phyloP scores from a whole-genome alignment of 2,113 vertebrate species.

The Arenaria interpres region DNA sequence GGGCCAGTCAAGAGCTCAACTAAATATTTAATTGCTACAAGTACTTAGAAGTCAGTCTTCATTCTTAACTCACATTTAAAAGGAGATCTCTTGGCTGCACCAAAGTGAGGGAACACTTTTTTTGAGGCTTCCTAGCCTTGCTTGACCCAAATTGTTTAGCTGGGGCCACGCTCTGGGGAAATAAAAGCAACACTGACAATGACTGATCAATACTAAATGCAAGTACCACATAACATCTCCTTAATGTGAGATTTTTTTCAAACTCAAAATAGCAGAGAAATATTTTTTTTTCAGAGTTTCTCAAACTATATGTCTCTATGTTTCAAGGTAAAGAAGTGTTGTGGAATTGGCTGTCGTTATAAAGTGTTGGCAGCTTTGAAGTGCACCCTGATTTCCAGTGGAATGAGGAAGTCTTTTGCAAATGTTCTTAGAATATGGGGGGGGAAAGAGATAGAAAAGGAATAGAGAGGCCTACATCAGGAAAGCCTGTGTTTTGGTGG shows the following conservation, averaged over 20 bases:
- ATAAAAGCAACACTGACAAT: background rate
- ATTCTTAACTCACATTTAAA: background rate
- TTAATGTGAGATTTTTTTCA: background rate
- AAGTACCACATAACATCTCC: background rate
- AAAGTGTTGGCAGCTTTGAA: background rate
- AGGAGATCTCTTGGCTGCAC: background rate
- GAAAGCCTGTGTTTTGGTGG: background rate
- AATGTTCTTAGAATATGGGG: background rate
- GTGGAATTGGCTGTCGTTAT: rapidly evolving
- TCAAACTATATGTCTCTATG: background rate
- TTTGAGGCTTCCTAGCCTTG: background rate
- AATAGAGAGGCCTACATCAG: background rate
- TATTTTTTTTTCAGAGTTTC: background rate
- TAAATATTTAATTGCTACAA: background rate
- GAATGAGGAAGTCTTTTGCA: background rate
- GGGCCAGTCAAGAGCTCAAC: background rate
- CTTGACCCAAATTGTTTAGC: background rate
- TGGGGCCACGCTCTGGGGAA: rapidly evolving
- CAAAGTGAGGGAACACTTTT: background rate
- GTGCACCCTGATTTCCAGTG: background rate
- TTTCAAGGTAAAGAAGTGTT: background rate
- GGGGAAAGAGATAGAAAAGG: background rate
- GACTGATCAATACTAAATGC: background rate
- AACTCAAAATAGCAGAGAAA: background rate
- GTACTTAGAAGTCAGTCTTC: background rate